phyloP scores from a whole-genome alignment of 2,113 vertebrate species.

The Eulemur rufifrons region DNA sequence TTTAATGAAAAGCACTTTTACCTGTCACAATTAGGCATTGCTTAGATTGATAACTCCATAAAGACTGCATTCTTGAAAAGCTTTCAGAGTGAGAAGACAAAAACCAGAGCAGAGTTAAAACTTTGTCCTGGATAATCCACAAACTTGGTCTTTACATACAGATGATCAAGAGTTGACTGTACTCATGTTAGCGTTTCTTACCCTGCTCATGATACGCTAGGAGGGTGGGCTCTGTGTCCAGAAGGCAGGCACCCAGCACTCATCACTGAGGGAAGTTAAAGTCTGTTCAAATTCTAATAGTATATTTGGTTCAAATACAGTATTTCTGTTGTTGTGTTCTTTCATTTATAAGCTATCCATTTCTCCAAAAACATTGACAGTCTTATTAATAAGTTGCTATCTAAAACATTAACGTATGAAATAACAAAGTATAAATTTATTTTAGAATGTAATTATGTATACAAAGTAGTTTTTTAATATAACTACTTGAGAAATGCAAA shows the following conservation, averaged over 20 bases:
- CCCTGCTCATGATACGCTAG: neutral
- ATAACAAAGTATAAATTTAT: conserved; percentile 18
- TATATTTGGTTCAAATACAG: neutral
- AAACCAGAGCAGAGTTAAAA: conserved; percentile 40
- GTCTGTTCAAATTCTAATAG: neutral
- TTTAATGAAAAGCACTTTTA: conserved; percentile 37
- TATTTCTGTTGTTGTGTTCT: conserved; percentile 56
- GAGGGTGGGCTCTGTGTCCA: neutral
- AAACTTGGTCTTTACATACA: conserved; percentile 53
- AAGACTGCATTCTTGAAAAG: conserved; percentile 11
- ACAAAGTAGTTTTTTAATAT: conserved; percentile 13
- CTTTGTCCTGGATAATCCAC: conserved; percentile 61
- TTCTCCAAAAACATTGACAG: conserved; percentile 60
- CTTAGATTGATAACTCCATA: neutral
- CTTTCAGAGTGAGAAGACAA: neutral
- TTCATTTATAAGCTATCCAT: conserved; percentile 62
- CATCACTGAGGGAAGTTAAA: neutral
- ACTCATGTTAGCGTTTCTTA: conserved; percentile 18
- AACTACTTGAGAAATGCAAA: conserved; percentile 14
- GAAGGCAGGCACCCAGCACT: neutral
- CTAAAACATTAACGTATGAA: conserved; percentile 50
- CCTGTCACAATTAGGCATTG: neutral
- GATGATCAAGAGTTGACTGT: conserved; percentile 67
- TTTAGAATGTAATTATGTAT: conserved; percentile 42
- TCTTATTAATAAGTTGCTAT: conserved; percentile 63